Evolutionary conservation across 2,113 vertebrate genomes (phyloP).

Genomic region (Axis porcinus): DNA sequence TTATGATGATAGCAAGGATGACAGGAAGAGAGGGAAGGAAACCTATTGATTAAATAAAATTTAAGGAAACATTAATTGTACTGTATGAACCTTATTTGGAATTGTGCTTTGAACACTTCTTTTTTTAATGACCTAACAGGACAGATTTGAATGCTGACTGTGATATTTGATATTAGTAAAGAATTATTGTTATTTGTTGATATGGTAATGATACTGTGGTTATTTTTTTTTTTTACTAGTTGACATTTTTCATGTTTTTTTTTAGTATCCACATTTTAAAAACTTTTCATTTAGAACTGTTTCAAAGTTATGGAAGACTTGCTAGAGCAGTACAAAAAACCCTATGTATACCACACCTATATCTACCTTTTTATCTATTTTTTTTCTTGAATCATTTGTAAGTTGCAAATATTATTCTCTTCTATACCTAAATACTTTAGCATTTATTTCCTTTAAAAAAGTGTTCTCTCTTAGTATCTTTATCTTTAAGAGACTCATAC

Average conservation of each 20-base stretch:
- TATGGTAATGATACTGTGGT: neutral
- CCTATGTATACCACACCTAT: neutral
- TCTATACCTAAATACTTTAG: neutral
- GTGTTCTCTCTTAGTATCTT: neutral
- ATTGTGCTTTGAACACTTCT: neutral
- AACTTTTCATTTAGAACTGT: conserved; percentile 9
- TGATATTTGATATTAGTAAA: neutral
- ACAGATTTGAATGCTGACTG: neutral
- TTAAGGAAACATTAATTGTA: neutral
- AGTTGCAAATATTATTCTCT: neutral
- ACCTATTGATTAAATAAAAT: neutral
- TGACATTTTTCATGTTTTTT: neutral
- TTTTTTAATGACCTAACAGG: neutral
- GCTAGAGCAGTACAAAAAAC: neutral
- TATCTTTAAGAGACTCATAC: neutral
- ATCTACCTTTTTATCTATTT: neutral
- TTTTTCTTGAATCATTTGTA: neutral
- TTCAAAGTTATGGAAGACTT: conserved; percentile 8
- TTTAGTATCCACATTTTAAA: neutral
- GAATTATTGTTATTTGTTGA: neutral
- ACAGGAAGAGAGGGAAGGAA: neutral
- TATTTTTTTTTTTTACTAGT: neutral
- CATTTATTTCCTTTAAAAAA: conserved; percentile 15
- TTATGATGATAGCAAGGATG: neutral
- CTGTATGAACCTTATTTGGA: neutral